Conservation (phyloP, 2,113 vertebrate species). For the Vombatus ursinus region DNA sequence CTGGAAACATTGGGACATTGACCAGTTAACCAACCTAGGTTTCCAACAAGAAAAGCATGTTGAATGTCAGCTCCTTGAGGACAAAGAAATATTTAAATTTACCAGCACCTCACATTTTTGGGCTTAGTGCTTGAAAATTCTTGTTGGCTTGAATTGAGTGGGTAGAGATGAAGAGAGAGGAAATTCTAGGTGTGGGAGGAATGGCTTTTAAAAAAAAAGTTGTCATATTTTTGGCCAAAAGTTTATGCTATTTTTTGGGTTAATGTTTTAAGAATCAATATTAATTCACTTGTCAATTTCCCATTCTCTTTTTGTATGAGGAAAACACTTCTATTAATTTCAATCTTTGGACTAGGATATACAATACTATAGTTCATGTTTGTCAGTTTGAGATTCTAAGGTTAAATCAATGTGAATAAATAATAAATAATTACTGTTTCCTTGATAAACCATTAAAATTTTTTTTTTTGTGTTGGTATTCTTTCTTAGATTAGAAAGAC, state of each 20-base stretch:
- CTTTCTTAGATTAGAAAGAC: neutral
- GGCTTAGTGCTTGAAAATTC: neutral
- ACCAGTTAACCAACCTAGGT: neutral
- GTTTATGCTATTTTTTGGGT: neutral
- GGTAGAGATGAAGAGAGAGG: neutral
- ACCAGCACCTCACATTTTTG: neutral
- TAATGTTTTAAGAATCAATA: neutral
- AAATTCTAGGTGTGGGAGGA: neutral
- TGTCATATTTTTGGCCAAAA: neutral
- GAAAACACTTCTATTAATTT: neutral
- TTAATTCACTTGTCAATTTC: neutral
- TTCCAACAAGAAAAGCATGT: neutral
- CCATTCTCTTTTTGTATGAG: neutral
- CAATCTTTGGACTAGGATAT: neutral
- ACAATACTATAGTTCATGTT: neutral
- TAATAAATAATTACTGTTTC: neutral
- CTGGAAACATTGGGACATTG: neutral
- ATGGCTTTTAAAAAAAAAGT: neutral
- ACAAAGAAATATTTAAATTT: neutral
- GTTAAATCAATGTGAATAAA: neutral
- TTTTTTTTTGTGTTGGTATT: neutral
- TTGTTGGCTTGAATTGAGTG: neutral
- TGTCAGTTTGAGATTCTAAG: neutral
- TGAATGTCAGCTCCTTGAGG: neutral
- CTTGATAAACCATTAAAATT: neutral